Percentiles rank a stretch among this genome's conserved stretches.
These are phyloP conservation scores for Symphodus melops DNA, from an alignment of 2,113 vertebrate genomes.

Conservation along the genomic window DNA sequence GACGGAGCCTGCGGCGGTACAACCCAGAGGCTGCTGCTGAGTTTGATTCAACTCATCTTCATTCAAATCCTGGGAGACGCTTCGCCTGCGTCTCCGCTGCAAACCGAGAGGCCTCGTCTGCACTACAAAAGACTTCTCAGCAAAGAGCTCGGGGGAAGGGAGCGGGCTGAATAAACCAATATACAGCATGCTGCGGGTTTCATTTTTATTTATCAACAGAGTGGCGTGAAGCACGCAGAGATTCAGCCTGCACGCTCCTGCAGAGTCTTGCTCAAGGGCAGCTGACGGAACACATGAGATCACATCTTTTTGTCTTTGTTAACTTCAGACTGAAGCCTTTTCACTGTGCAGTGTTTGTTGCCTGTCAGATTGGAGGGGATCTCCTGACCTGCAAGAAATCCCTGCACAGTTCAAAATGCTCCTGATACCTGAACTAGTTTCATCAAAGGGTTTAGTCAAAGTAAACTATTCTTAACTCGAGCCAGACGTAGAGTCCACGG, in stretches of 20 bases:
- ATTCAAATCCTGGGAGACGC: slow-evolving; percentile 63
- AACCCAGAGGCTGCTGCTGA: slow-evolving; percentile 62
- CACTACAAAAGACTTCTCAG: slow-evolving; percentile 54
- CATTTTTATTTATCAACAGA: slow-evolving; percentile 21
- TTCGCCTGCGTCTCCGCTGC: slow-evolving; percentile 51
- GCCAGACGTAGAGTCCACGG: too few relatives aligned
- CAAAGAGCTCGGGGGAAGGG: slow-evolving; percentile 26
- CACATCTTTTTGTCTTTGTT: neutral
- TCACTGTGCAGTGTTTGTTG: neutral
- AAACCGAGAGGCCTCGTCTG: slow-evolving; percentile 41
- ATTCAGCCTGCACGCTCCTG: neutral
- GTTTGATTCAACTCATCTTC: slow-evolving; percentile 64
- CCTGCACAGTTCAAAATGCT: too few relatives aligned
- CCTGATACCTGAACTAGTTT: too few relatives aligned
- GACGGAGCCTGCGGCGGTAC: slow-evolving; percentile 61
- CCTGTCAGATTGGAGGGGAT: too few relatives aligned
- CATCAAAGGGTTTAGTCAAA: too few relatives aligned
- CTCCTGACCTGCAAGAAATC: too few relatives aligned
- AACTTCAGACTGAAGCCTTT: neutral
- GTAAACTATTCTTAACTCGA: too few relatives aligned
- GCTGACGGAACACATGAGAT: neutral
- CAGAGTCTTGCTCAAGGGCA: slow-evolving; percentile 31
- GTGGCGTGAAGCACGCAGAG: slow-evolving; percentile 16
- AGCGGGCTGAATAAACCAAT: slow-evolving; percentile 37
- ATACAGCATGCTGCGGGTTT: slow-evolving; percentile 2